Percentiles rank a stretch among this genome's conserved stretches.
Evolutionary conservation across 1,140 invertebrate species (phyloP).

Genomic region (Orius insidiosus): DNA sequence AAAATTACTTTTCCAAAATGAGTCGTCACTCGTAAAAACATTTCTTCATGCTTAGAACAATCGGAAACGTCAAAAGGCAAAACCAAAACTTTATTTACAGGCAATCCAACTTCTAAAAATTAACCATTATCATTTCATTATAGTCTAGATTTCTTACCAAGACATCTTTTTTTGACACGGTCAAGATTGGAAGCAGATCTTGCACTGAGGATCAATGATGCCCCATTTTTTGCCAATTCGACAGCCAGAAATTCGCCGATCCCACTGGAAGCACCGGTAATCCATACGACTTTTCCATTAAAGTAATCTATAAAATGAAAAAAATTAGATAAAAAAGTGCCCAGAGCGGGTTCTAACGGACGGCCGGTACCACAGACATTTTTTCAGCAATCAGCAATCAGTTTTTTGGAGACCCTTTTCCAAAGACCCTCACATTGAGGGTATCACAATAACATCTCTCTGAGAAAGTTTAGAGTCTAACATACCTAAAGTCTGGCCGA

Average conservation of each 20-base stretch:
- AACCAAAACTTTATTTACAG: constrained; percentile 44
- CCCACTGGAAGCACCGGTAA: constrained; percentile 73
- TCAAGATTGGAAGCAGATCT: constrained; percentile 52
- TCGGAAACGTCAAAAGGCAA: constrained; percentile 53
- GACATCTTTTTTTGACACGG: constrained; percentile 49
- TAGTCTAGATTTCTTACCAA: constrained; percentile 31
- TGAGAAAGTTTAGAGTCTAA: no score
- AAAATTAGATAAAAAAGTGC: not conserved
- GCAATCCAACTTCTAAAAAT: constrained; percentile 25
- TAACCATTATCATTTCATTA: not conserved
- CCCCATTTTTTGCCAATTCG: constrained; percentile 46
- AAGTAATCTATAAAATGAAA: constrained; percentile 30
- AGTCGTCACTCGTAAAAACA: constrained; percentile 44
- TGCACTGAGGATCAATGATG: constrained; percentile 59
- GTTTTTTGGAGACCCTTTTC: not conserved
- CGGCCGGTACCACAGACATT: no score
- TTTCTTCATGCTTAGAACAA: constrained; percentile 37
- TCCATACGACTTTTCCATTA: constrained; percentile 64
- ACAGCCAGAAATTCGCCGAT: constrained; percentile 67
- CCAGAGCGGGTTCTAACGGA: no score
- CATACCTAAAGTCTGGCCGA: constrained; percentile 18
- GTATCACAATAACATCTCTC: not conserved
- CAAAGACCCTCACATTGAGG: no score
- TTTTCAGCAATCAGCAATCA: not conserved
- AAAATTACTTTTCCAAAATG: constrained; percentile 50